Percentiles rank a stretch among this genome's conserved stretches.
Evolutionary conservation across 2,113 vertebrate genomes (phyloP).

Genomic region (Lanius collurio): DNA sequence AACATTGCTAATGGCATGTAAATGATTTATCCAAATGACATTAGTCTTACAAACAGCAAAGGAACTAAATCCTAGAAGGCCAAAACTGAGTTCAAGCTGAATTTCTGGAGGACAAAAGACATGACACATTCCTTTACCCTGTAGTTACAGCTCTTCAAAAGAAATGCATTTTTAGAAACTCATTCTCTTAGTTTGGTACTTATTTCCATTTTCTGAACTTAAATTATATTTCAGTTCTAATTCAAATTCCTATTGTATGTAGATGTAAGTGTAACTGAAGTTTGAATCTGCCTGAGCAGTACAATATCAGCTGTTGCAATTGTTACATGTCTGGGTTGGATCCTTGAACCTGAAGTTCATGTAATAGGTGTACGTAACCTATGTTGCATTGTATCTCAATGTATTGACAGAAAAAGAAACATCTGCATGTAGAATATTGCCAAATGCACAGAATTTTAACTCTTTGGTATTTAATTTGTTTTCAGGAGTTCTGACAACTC

Average conservation of each 20-base stretch:
- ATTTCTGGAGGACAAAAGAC: neutral
- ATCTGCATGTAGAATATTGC: neutral
- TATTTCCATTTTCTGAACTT: neutral
- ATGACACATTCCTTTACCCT: neutral
- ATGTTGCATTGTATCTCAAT: neutral
- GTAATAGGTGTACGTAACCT: neutral
- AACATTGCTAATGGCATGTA: neutral
- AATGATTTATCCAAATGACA: neutral
- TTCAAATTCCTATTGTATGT: neutral
- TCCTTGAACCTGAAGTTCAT: neutral
- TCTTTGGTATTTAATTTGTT: neutral
- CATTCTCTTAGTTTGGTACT: neutral
- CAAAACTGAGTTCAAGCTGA: neutral
- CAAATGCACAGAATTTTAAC: neutral
- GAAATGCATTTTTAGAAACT: neutral
- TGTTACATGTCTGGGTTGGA: neutral
- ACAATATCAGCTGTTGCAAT: neutral
- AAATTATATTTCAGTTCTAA: neutral
- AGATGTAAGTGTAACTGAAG: neutral
- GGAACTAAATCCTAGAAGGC: neutral
- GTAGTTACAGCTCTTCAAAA: neutral
- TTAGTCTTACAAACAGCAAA: neutral
- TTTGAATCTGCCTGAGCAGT: neutral
- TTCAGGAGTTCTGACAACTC: constrained; percentile 82
- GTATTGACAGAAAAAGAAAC: neutral